These are phyloP conservation scores for Ctena decussata DNA, from an alignment of 2,888 invertebrate genomes.

Conservation along the genomic window DNA sequence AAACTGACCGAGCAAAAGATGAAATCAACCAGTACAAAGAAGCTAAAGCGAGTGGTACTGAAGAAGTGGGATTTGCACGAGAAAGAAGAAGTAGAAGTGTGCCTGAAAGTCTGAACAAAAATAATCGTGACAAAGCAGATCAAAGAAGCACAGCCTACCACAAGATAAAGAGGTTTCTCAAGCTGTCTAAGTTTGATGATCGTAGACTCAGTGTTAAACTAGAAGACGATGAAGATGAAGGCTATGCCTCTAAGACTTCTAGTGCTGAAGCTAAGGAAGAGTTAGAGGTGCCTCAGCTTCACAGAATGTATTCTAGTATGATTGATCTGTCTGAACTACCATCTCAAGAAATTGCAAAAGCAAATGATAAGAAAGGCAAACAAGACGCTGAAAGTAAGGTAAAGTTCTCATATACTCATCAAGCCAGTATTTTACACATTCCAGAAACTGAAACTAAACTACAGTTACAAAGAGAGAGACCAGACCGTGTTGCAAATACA, in stretches of 20 bases:
- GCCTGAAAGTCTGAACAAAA: constrained; percentile 22
- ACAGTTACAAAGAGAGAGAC: constrained; percentile 1
- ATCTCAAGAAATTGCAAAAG: constrained; percentile 16
- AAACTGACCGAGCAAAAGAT: constrained; percentile 18
- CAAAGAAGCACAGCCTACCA: constrained; percentile 43
- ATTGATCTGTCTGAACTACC: constrained; percentile 58
- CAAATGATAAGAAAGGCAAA: neutral
- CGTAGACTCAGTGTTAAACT: constrained; percentile 10
- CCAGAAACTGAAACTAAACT: constrained; percentile 52
- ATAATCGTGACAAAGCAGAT: constrained; percentile 3
- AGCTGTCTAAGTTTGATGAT: constrained; percentile 49
- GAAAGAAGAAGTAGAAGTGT: constrained; percentile 39
- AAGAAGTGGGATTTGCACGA: neutral
- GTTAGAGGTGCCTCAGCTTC: constrained; percentile 20
- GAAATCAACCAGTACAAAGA: constrained; percentile 41
- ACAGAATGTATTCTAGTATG: constrained; percentile 53
- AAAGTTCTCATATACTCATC: constrained; percentile 63
- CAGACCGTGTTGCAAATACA: neutral
- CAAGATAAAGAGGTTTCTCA: constrained; percentile 53
- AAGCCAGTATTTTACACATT: constrained; percentile 56
- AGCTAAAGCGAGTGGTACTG: constrained; percentile 16
- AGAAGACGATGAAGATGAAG: constrained; percentile 63
- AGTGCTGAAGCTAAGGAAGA: constrained; percentile 62
- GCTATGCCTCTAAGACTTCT: constrained; percentile 63
- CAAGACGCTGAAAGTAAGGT: constrained; percentile 25